These are phyloP conservation scores for Sus cebifrons DNA, from an alignment of 2,797 vertebrate genomes.

Conservation along the genomic window DNA sequence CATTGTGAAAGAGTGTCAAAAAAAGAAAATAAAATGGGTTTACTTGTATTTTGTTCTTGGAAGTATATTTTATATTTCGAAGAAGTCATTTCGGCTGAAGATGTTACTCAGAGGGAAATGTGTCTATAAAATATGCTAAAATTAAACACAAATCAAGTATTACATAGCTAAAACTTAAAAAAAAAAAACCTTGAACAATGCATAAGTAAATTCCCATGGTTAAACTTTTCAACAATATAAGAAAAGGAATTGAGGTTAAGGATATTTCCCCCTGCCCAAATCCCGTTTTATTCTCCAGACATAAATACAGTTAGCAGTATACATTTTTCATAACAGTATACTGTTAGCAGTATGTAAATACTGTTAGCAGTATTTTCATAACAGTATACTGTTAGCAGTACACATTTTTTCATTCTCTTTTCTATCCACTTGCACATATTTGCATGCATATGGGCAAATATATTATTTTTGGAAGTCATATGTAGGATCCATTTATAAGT, in stretches of 20 bases:
- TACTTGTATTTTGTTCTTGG: not conserved
- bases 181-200: not conserved
- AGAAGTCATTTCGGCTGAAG: slow-evolving; percentile 27
- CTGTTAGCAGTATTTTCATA: not conserved
- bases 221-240: slow-evolving; percentile 34
- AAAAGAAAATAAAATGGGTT: not conserved
- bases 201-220: slow-evolving; percentile 17
- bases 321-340: too few relatives aligned
- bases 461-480: not conserved
- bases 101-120: not conserved
- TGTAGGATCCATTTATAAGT: not conserved
- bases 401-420: not conserved
- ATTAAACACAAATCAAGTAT: not conserved
- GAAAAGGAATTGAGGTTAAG: slow-evolving; percentile 35
- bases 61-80: not conserved
- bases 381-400: not conserved
- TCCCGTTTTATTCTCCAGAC: slow-evolving; percentile 17
- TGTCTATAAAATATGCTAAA: not conserved
- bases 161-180: not conserved
- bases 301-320: not conserved
- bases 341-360: not conserved
- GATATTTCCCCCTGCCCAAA: not conserved
- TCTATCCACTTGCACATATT: not conserved
- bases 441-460: not conserved
- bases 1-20: not conserved